A percentile compares a stretch with the other conserved stretches of the same genome.
Conservation (phyloP, 2,113 vertebrate genomes). For the Naja naja region DNA sequence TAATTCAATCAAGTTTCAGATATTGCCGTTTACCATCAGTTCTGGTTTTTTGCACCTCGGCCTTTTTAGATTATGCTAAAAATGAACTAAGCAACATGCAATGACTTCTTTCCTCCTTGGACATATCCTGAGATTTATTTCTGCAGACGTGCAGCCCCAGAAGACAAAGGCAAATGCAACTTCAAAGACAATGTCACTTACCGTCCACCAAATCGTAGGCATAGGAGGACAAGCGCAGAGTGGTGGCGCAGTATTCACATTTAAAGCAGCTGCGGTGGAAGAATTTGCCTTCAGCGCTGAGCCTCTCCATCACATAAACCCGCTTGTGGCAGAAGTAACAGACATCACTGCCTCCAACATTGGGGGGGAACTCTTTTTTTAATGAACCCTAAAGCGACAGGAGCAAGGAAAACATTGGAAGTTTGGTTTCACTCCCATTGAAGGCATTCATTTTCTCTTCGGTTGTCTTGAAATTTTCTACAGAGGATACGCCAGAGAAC, state of each 20-base stretch:
- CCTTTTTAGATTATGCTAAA: no score
- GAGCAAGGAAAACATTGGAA: neutral
- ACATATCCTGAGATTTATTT: neutral
- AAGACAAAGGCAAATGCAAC: neutral
- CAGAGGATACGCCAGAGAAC: constrained; percentile 3
- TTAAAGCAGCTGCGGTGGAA: constrained; percentile 99
- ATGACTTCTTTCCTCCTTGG: no score
- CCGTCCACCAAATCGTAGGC: constrained; percentile 92
- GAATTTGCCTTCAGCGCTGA: constrained; percentile 96
- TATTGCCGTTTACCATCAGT: no score
- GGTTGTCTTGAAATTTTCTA: neutral
- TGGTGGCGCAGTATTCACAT: constrained; percentile 91
- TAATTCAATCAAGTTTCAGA: no score
- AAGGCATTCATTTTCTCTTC: rapidly evolving
- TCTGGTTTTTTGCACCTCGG: no score
- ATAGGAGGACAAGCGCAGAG: constrained; percentile 88
- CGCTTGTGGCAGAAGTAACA: constrained; percentile 95
- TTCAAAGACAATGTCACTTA: constrained; percentile 55
- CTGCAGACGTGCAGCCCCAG: neutral
- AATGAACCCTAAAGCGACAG: constrained; percentile 79
- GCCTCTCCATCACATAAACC: constrained; percentile 96
- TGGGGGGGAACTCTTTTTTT: constrained; percentile 94
- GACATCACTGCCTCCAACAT: constrained; percentile 93
- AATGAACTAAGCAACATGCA: no score
- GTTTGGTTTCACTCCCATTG: rapidly evolving